Conservation (phyloP, 2,113 vertebrate species). For the Barnardius zonarius region DNA sequence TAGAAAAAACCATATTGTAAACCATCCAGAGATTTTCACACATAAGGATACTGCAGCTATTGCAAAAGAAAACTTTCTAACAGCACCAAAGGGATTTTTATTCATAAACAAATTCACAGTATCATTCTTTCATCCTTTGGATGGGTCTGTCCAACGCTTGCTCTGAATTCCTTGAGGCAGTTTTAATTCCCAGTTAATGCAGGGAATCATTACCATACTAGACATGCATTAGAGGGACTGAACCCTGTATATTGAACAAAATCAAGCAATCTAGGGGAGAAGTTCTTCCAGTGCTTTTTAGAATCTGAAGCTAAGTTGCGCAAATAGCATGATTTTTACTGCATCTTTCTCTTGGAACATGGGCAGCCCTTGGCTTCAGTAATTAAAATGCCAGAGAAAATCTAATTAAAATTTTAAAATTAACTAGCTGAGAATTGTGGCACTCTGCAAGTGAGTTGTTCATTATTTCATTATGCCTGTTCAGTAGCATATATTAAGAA, state of each 20-base stretch:
- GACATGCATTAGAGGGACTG: neutral
- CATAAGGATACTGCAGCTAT: neutral
- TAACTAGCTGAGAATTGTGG: neutral
- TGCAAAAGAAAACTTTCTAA: neutral
- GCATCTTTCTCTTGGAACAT: neutral
- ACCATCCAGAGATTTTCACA: neutral
- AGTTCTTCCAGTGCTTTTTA: neutral
- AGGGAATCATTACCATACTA: neutral
- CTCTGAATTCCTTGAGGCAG: neutral
- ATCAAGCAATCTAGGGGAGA: neutral
- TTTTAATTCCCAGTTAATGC: neutral
- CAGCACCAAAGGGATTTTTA: neutral
- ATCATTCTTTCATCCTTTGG: neutral
- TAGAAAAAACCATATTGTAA: neutral
- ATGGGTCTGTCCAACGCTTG: neutral
- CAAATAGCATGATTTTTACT: neutral
- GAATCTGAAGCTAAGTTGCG: neutral
- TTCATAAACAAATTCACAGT: neutral
- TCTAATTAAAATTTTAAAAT: neutral
- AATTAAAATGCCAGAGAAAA: neutral
- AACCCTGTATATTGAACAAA: neutral
- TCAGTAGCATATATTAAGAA: neutral
- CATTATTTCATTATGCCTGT: neutral
- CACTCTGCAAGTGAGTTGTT: neutral
- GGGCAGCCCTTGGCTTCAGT: neutral